A percentile compares a stretch with the other conserved stretches of the same genome.
Conservation (phyloP, 2,888 invertebrate genomes). For the Phengaris arion region DNA sequence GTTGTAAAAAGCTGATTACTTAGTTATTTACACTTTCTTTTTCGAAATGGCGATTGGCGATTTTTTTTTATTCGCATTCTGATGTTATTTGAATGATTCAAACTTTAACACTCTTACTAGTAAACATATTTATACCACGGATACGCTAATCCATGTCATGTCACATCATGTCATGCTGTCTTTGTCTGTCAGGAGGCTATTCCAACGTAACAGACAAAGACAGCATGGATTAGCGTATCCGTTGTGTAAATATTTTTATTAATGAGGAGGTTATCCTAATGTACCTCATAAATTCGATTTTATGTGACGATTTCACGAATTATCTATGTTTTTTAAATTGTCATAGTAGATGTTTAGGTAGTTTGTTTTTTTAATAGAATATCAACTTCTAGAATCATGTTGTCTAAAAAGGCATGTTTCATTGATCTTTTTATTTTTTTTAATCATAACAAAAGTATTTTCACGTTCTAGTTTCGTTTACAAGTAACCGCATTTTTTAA, state of each 20-base stretch:
- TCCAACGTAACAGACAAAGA: too few species aligned
- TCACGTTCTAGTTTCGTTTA: too few species aligned
- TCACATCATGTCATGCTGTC: too few species aligned
- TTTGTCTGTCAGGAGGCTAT: too few species aligned
- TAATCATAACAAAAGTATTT: too few species aligned
- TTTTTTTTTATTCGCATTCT: not conserved
- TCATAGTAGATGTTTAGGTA: not conserved
- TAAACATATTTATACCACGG: too few species aligned
- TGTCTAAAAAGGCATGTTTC: too few species aligned
- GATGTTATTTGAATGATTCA: not conserved
- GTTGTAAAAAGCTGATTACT: conserved; percentile 14
- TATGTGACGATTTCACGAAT: not conserved
- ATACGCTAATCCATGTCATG: too few species aligned
- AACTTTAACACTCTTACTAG: not conserved
- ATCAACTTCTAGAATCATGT: not conserved
- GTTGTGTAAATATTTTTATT: too few species aligned
- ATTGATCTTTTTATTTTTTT: too few species aligned
- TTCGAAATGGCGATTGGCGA: not conserved
- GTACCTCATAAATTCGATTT: not conserved
- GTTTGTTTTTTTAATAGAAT: not conserved
- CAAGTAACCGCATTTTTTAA: not conserved
- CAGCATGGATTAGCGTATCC: too few species aligned
- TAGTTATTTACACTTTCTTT: conserved; percentile 15
- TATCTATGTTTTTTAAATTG: not conserved
- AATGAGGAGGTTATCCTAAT: not conserved